A percentile compares a stretch with the other conserved stretches of the same genome.
These are phyloP conservation scores for Smutsia gigantea DNA, from an alignment of 2,797 vertebrate genomes.

Conservation along the genomic window DNA sequence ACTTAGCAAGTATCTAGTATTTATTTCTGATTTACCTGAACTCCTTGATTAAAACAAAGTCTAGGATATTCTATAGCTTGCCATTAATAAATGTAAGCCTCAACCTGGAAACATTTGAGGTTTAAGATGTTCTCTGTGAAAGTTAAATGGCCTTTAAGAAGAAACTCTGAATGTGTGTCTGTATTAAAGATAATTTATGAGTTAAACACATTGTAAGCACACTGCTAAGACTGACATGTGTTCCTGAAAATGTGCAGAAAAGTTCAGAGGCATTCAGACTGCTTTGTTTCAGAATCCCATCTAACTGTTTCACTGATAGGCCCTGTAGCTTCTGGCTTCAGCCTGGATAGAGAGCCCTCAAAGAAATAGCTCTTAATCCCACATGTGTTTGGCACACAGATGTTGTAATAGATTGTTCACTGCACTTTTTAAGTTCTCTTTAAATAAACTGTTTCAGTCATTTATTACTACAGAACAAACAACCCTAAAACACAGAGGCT, in stretches of 20 bases:
- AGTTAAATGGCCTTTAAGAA: constrained; percentile 10
- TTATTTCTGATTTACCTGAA: constrained; percentile 38
- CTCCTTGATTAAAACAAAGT: background rate
- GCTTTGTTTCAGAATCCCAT: background rate
- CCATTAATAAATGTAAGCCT: background rate
- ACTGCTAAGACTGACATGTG: background rate
- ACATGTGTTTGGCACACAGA: background rate
- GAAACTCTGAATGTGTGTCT: background rate
- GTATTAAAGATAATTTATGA: background rate
- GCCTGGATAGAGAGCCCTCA: background rate
- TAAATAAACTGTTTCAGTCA: background rate
- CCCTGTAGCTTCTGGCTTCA: background rate
- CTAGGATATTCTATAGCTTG: background rate
- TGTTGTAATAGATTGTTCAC: background rate
- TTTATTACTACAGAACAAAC: background rate
- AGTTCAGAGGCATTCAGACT: background rate
- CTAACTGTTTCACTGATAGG: background rate
- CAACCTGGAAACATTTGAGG: background rate
- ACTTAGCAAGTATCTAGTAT: background rate
- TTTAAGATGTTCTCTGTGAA: background rate
- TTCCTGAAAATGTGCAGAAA: background rate
- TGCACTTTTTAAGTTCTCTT: background rate
- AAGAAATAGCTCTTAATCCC: background rate
- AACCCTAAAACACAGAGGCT: background rate
- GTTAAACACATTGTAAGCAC: background rate